Evolutionary conservation across 2,797 vertebrate genomes (phyloP), one percentile per base, ranked within the genome.

Genomic region (Melanotaenia maccullochi): DNA sequence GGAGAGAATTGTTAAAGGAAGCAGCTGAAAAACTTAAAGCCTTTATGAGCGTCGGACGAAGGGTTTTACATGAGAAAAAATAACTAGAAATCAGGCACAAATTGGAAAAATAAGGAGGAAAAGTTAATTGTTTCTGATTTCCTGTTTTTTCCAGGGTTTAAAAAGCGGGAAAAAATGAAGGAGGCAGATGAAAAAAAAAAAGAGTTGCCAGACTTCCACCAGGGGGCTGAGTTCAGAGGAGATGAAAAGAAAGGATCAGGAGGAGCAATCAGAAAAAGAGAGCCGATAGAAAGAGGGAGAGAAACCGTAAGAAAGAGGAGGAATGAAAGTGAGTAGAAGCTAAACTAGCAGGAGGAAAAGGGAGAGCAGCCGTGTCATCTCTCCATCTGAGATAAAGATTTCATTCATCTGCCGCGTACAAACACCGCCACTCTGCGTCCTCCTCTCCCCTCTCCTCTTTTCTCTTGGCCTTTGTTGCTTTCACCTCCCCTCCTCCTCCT

Each of bases 401-500:
- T 90, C 77, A 93, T 93, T 93, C 85, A 93, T 88, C 65, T 36
- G 28, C 65, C 71, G 36, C 24, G 30, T 75, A 90, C 86, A 91
- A 92, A 90, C 85, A 73, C 61, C 60, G 33, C 76, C 83, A 79
- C 78, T 81, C 81, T 77, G 54, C 73, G 38, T 76, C 64, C 76
- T 77, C 68, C 68, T 33, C 32, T 33, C 7, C 7, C 76, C 79
- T 76, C 76, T 76, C 69, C 68, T 33, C 32, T 33, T 33, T 33
- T 78, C 79, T 76, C 75, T 76, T 60, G 71, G 71, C 72, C 80
- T 91, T 87, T 92, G 85, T 90, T 60, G 60, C 28, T 55, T 72
- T 82, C 72, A 1, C 78, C 75, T 22, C 71, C 71, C 47, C 32
- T 33, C 32, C 32, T 68, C 66, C 59, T 52, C 62, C 2, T 47